Conservation (phyloP, 2,888 invertebrate species). For the Cerceris rybyensis region DNA sequence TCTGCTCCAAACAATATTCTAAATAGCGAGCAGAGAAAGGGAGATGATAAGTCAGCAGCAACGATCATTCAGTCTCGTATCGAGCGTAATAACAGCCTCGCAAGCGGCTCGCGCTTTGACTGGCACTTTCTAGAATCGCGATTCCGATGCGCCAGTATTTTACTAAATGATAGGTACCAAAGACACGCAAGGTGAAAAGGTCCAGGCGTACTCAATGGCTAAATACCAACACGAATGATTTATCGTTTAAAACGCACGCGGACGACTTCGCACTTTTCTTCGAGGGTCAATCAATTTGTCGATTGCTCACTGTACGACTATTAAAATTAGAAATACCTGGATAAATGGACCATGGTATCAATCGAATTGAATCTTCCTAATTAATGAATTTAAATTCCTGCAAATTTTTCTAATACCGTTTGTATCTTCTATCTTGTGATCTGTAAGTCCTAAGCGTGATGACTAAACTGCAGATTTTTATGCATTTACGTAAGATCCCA, state of each 20-base stretch:
- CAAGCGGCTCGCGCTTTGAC: slow-evolving; percentile 19
- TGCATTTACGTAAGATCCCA: no score
- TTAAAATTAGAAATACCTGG: no score
- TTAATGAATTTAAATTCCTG: no score
- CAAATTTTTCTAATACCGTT: no score
- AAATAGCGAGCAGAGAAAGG: not conserved
- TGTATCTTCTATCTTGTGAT: no score
- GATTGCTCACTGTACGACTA: no score
- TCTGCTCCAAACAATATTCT: slow-evolving; percentile 6
- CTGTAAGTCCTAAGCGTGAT: no score
- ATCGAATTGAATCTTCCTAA: no score
- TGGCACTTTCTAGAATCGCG: slow-evolving; percentile 9
- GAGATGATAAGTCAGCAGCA: slow-evolving; percentile 19
- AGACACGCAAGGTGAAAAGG: slow-evolving; percentile 35
- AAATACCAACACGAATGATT: slow-evolving; percentile 6
- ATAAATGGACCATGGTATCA: no score
- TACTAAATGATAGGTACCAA: slow-evolving; percentile 16
- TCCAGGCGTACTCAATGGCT: slow-evolving; percentile 11
- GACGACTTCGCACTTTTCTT: not conserved
- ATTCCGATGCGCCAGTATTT: slow-evolving; percentile 20
- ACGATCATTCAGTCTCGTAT: slow-evolving; percentile 20
- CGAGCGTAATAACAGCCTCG: slow-evolving; percentile 32
- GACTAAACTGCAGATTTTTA: no score
- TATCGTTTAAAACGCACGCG: not conserved
- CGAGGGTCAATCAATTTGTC: no score